Conservation (phyloP, 1,140 invertebrate genomes). For the Zaprionus ornatus region DNA sequence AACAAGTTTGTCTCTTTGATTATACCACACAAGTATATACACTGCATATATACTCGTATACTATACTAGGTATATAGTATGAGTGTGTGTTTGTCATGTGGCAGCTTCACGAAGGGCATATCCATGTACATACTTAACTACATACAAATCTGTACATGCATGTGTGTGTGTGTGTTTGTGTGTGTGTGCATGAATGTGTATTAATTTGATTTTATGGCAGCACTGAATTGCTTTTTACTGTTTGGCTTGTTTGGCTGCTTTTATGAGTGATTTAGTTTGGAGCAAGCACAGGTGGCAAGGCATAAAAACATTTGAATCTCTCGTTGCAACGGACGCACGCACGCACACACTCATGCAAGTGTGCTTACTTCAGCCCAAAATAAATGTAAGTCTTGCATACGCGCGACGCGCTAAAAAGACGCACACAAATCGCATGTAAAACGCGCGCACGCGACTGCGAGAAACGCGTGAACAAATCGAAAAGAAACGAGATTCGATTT, state of each 20-base stretch:
- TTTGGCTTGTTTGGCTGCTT: slow-evolving; percentile 58
- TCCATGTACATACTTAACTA: slow-evolving; percentile 37
- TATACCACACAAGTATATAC: slow-evolving; percentile 52
- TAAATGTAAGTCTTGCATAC: slow-evolving; percentile 4
- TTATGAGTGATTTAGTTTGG: slow-evolving; percentile 60
- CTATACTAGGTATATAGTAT: neutral
- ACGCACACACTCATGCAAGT: neutral
- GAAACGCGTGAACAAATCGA: slow-evolving; percentile 49
- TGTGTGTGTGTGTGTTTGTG: slow-evolving; percentile 5
- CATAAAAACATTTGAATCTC: slow-evolving; percentile 46
- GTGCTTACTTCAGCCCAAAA: neutral
- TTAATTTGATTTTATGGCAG: slow-evolving; percentile 78
- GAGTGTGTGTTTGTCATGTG: slow-evolving; percentile 14
- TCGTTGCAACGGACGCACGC: slow-evolving; percentile 7
- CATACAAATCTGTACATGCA: slow-evolving; percentile 6
- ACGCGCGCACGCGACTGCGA: slow-evolving; percentile 72
- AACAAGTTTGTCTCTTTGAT: slow-evolving; percentile 74
- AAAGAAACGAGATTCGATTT: slow-evolving; percentile 6
- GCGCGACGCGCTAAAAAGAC: slow-evolving; percentile 16
- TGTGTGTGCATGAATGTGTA: slow-evolving; percentile 41
- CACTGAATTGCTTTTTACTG: slow-evolving; percentile 74
- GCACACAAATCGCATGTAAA: slow-evolving; percentile 64
- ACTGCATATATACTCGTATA: slow-evolving; percentile 3
- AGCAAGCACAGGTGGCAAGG: slow-evolving; percentile 45
- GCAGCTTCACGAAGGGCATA: slow-evolving; percentile 46